Conservation (phyloP, 1,140 invertebrate genomes). For the Drosophila setifemur region DNA sequence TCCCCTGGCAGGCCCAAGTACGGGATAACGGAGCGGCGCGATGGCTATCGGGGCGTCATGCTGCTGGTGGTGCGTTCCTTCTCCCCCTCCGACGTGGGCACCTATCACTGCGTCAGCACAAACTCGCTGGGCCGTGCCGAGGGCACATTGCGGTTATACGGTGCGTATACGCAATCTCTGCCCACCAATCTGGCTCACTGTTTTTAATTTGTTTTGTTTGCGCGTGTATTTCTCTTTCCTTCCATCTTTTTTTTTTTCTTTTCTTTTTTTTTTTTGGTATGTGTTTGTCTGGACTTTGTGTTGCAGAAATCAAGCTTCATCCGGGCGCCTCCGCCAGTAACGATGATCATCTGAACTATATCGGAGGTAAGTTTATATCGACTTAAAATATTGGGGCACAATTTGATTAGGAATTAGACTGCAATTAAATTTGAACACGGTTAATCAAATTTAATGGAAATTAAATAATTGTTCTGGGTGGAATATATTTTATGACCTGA, state of each 20-base stretch:
- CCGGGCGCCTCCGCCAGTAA: slow-evolving; percentile 73
- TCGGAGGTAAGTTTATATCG: slow-evolving; percentile 63
- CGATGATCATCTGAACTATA: slow-evolving; percentile 79
- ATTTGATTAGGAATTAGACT: too few relatives aligned
- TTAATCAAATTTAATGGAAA: too few relatives aligned
- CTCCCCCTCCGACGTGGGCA: slow-evolving; percentile 90
- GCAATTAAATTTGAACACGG: too few relatives aligned
- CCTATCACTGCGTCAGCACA: slow-evolving; percentile 95
- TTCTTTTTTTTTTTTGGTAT: not conserved
- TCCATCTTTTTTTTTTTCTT: not conserved
- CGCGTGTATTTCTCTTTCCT: slow-evolving; percentile 1
- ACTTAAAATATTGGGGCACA: too few relatives aligned
- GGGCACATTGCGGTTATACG: slow-evolving; percentile 92
- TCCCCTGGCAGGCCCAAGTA: slow-evolving; percentile 89
- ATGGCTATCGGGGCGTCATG: slow-evolving; percentile 92
- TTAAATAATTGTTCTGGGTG: too few relatives aligned
- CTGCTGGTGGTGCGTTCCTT: slow-evolving; percentile 91
- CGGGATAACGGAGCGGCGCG: slow-evolving; percentile 89
- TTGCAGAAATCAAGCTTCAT: slow-evolving; percentile 82
- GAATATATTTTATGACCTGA: not conserved
- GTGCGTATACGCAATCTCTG: slow-evolving; percentile 85
- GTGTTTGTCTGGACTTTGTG: slow-evolving; percentile 10
- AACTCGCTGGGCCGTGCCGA: slow-evolving; percentile 94
- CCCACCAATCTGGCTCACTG: slow-evolving; percentile 6
- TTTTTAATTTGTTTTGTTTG: slow-evolving; percentile 29